Percentiles rank a stretch among this genome's conserved stretches.
Evolutionary conservation across 2,797 vertebrate species (phyloP).

Genomic region (Enteromius trimaculatus): DNA sequence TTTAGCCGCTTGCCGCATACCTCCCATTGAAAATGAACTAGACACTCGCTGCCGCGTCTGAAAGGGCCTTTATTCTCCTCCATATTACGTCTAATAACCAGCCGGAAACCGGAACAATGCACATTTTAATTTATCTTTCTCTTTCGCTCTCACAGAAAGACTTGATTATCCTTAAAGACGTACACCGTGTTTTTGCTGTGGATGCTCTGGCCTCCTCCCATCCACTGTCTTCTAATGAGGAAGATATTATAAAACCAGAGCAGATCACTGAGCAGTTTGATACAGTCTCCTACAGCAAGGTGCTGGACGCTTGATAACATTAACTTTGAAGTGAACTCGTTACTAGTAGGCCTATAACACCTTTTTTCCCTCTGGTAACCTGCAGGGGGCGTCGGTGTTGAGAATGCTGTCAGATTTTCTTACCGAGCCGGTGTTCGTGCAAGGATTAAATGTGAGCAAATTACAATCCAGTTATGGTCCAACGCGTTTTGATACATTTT

Average conservation of each 20-base stretch:
- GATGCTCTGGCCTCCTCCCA: conserved; percentile 88
- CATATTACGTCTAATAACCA: no score
- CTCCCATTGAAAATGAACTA: no score
- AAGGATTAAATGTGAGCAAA: conserved; percentile 74
- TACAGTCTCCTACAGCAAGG: conserved; percentile 87
- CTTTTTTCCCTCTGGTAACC: not conserved
- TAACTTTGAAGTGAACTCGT: not conserved
- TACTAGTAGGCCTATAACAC: no score
- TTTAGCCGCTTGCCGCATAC: no score
- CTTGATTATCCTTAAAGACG: conserved; percentile 80
- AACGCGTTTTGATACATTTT: not conserved
- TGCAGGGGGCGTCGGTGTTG: conserved; percentile 79
- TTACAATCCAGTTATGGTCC: not conserved
- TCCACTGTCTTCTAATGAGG: conserved; percentile 81
- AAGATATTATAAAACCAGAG: conserved; percentile 79
- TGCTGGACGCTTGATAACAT: conserved; percentile 55
- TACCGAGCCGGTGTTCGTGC: conserved; percentile 63
- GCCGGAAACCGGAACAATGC: no score
- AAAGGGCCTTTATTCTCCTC: no score
- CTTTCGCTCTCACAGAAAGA: conserved; percentile 80
- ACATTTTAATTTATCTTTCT: not conserved
- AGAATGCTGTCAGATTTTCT: conserved; percentile 84
- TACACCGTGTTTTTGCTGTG: conserved; percentile 81
- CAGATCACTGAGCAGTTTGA: conserved; percentile 90
- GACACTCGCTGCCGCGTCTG: no score